A percentile compares a stretch with the other conserved stretches of the same genome.
phyloP scores from a whole-genome alignment of 2,797 vertebrate genomes.

The Rhadinocentrus ornatus region DNA sequence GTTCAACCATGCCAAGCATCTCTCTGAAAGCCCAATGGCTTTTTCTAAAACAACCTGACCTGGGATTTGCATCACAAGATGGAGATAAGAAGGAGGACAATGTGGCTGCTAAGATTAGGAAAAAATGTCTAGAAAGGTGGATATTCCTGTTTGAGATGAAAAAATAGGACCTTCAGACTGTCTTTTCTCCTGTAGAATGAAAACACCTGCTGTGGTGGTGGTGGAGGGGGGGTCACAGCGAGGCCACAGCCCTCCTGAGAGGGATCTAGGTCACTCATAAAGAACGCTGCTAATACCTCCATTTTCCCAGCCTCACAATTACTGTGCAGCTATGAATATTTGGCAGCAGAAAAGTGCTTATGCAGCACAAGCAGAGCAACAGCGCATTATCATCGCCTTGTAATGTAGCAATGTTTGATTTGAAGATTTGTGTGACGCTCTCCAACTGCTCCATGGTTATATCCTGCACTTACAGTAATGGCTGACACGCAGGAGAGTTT shows the following conservation, averaged over 20 bases:
- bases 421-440: conserved; percentile 58
- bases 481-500: conserved; percentile 65
- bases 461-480: conserved; percentile 67
- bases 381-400: conserved; percentile 29
- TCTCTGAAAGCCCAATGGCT: neutral
- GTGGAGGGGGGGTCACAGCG: conserved; percentile 46
- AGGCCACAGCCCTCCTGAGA: conserved; percentile 59
- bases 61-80: conserved; percentile 53
- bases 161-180: conserved; percentile 26
- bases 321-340: conserved; percentile 37
- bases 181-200: conserved; percentile 26
- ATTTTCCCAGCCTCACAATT: conserved; percentile 48
- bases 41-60: conserved; percentile 47
- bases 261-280: conserved; percentile 64
- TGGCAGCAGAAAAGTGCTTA: conserved; percentile 55
- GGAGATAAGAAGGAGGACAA: conserved; percentile 53
- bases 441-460: conserved; percentile 43
- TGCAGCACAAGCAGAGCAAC: conserved; percentile 37
- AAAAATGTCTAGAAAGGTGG: conserved; percentile 24
- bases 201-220: conserved; percentile 53
- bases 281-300: conserved; percentile 64
- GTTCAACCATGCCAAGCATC: neutral
- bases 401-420: conserved; percentile 67
- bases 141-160: conserved; percentile 46
- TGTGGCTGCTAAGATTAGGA: conserved; percentile 47